Evolutionary conservation across 2,888 invertebrate species (phyloP).

Genomic region (Metalampra italica): DNA sequence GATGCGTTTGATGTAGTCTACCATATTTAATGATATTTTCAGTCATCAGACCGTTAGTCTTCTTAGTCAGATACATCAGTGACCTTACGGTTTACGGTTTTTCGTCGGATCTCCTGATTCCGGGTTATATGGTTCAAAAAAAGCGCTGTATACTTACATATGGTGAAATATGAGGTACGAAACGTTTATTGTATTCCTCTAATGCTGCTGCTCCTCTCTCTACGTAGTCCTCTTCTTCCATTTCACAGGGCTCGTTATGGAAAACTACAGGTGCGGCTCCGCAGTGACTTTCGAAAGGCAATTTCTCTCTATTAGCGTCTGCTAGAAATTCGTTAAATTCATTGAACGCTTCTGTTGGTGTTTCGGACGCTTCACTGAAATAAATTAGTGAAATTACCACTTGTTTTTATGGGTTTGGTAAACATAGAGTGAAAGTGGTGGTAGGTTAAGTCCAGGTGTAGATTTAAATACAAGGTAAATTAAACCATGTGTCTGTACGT

Average conservation of each 20-base stretch:
- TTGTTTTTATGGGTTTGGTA: not conserved
- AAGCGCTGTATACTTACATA: constrained; percentile 49
- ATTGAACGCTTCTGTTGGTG: constrained; percentile 18
- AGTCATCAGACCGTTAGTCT: too few relatives aligned
- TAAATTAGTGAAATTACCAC: not conserved
- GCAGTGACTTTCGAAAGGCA: constrained; percentile 65
- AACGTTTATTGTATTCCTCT: constrained; percentile 37
- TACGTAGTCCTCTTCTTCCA: constrained; percentile 18
- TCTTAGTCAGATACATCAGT: not conserved
- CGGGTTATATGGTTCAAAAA: too few relatives aligned
- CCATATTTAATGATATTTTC: too few relatives aligned
- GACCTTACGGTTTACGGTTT: too few relatives aligned
- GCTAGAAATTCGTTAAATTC: constrained; percentile 40
- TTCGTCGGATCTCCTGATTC: too few relatives aligned
- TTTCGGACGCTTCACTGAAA: constrained; percentile 41
- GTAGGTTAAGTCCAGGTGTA: too few relatives aligned
- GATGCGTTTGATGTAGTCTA: too few relatives aligned
- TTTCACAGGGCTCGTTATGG: constrained; percentile 30
- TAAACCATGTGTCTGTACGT: too few relatives aligned
- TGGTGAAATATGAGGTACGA: constrained; percentile 61
- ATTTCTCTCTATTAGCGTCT: constrained; percentile 22
- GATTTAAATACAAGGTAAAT: too few relatives aligned
- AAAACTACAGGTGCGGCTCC: constrained; percentile 50
- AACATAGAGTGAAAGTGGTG: not conserved
- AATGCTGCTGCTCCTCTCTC: constrained; percentile 34